Evolutionary conservation across 2,888 invertebrate species (phyloP), one percentile per base, ranked within the genome.

Genomic region (Cancer borealis): DNA sequence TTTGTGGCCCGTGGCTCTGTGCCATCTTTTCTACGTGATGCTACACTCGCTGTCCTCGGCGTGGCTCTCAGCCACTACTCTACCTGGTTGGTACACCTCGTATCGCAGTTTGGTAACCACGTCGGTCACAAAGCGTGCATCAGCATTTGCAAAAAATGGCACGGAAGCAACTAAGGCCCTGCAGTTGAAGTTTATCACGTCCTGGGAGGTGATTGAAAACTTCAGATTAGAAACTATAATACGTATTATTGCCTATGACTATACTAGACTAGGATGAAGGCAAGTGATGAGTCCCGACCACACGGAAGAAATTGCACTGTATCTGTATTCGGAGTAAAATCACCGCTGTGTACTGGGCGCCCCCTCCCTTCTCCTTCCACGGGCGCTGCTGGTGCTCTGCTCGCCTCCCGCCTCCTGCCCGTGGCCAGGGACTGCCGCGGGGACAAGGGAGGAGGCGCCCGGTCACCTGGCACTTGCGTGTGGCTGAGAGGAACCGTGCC

Each of bases 11-110:
- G 54, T 84, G 91, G 94, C 91, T 89, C 87, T 30, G 91, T 92
- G 90, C 90, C 93, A 88, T 88, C 91, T 92, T 92, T 91, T 93
- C 95, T 91, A 88, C 91, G 95, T 87, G 88, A 91, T 92, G 92
- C 91, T 91, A 93, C 92, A 91, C 91, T 93, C 93, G 94, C 88
- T 95, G 92, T 89, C 92, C 89, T 92, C 95, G 92, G 90, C 87
- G 93, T 93, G 94, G 92, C 93, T 92, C 93, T 66, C 88, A 87
- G 93, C 92, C 94, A 94, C 95, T 94, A 96, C 95, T 95, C 95
- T 96, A 98, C 99, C 99, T 97, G 99, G 99, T 97, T 99, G 99
- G 98, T 99, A 99, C 97, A 99, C 99, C 98, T 99, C 99, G 97
- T 99, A 99, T 97, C 98, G 98, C 96, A 99, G 98, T 97, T 99